phyloP scores from a whole-genome alignment of 2,113 vertebrate species.

The Crotalus helleri region DNA sequence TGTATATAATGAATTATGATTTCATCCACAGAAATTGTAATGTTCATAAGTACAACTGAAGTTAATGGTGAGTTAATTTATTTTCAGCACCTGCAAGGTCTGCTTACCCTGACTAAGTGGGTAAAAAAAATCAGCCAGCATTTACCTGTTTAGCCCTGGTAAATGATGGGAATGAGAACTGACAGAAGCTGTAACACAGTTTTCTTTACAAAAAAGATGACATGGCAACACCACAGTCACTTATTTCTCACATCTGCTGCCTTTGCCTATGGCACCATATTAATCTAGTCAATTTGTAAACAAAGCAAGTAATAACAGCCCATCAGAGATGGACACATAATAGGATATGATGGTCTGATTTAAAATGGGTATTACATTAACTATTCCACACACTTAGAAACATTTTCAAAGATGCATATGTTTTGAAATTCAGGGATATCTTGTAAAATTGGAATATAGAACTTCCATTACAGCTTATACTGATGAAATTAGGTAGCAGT shows the following conservation, averaged over 20 bases:
- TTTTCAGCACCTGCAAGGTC: background rate
- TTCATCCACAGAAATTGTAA: background rate
- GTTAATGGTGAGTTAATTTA: background rate
- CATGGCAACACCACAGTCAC: background rate
- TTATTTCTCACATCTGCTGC: background rate
- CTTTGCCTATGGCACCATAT: background rate
- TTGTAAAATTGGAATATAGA: background rate
- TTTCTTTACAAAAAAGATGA: background rate
- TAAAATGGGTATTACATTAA: background rate
- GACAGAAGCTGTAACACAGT: background rate
- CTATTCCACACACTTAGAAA: background rate
- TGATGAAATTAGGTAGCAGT: background rate
- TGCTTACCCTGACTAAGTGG: background rate
- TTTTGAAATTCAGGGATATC: background rate
- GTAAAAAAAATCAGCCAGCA: background rate
- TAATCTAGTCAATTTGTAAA: background rate
- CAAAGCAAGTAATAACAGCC: background rate
- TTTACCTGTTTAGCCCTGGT: background rate
- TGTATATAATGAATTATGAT: background rate
- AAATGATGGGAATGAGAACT: slow-evolving; percentile 3
- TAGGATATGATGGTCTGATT: background rate
- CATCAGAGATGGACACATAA: background rate
- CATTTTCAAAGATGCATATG: background rate
- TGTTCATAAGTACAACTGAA: background rate
- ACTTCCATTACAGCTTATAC: background rate